These are phyloP conservation scores for Anhinga anhinga DNA, from an alignment of 2,113 vertebrate species.

Conservation along the genomic window DNA sequence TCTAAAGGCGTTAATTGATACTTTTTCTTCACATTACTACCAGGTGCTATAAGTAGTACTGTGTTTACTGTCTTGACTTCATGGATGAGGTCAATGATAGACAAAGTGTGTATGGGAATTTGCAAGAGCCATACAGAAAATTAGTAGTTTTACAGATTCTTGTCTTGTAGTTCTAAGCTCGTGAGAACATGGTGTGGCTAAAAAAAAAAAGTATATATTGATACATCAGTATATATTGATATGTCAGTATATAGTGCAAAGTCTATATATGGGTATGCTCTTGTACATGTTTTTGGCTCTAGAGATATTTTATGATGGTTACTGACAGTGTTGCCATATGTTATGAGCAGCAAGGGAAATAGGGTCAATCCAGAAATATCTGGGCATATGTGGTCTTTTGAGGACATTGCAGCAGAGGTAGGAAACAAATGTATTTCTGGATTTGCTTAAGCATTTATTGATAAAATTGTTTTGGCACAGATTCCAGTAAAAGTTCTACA, in stretches of 20 bases:
- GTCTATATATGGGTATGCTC: constrained; percentile 14
- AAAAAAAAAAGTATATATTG: neutral
- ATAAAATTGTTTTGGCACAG: neutral
- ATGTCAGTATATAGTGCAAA: neutral
- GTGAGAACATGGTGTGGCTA: neutral
- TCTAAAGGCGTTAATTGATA: neutral
- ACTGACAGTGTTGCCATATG: constrained; percentile 33
- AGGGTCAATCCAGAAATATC: constrained; percentile 25
- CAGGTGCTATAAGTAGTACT: neutral
- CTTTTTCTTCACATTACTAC: neutral
- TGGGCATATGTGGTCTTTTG: neutral
- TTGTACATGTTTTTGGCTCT: neutral
- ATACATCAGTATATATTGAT: neutral
- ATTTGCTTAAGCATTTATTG: neutral
- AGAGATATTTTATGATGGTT: neutral
- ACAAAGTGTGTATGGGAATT: neutral
- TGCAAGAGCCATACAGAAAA: neutral
- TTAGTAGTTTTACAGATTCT: neutral
- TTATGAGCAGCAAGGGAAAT: constrained; percentile 11
- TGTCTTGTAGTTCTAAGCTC: neutral
- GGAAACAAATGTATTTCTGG: neutral
- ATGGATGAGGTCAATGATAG: neutral
- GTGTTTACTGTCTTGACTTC: neutral
- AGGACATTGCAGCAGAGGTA: neutral
- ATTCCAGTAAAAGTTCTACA: neutral